Evolutionary conservation across 2,888 invertebrate genomes (phyloP).

Genomic region (Mamestra brassicae): DNA sequence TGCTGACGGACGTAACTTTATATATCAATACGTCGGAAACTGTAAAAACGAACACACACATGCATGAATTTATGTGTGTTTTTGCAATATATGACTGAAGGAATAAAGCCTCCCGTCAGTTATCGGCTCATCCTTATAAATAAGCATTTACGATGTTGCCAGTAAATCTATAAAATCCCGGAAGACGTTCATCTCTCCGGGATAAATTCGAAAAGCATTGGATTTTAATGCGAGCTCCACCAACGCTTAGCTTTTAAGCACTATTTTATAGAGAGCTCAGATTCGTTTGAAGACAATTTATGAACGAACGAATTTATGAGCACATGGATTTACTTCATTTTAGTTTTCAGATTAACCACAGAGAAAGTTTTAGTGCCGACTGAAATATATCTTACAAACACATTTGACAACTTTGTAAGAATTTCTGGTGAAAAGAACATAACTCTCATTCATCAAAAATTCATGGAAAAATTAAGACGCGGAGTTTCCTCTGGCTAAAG

Average conservation of each 20-base stretch:
- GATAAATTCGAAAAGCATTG: slow-evolving; percentile 50
- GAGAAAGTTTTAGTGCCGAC: slow-evolving; percentile 34
- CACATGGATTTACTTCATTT: slow-evolving; percentile 22
- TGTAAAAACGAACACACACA: slow-evolving; percentile 16
- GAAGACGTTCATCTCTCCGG: slow-evolving; percentile 43
- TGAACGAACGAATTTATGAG: slow-evolving; percentile 37
- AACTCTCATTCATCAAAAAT: slow-evolving; percentile 25
- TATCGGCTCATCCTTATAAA: slow-evolving; percentile 45
- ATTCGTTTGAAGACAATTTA: slow-evolving; percentile 50
- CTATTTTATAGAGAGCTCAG: slow-evolving; percentile 48
- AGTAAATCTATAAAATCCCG: slow-evolving; percentile 54
- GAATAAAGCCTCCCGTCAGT: slow-evolving; percentile 41
- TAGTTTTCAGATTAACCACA: slow-evolving; percentile 35
- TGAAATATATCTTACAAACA: slow-evolving; percentile 11
- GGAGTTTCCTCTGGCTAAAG: slow-evolving; percentile 15
- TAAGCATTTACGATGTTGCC: slow-evolving; percentile 51
- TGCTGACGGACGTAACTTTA: not conserved
- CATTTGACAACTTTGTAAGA: slow-evolving; percentile 20
- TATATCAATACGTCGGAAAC: not conserved
- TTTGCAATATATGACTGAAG: slow-evolving; percentile 20
- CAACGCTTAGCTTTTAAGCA: slow-evolving; percentile 40
- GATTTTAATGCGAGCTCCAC: slow-evolving; percentile 42
- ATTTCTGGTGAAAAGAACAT: slow-evolving; percentile 11
- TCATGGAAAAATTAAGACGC: slow-evolving; percentile 38
- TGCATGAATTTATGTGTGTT: not conserved